Evolutionary conservation across 2,113 vertebrate genomes (phyloP).

Genomic region (Cyphomyrus discorhynchus): DNA sequence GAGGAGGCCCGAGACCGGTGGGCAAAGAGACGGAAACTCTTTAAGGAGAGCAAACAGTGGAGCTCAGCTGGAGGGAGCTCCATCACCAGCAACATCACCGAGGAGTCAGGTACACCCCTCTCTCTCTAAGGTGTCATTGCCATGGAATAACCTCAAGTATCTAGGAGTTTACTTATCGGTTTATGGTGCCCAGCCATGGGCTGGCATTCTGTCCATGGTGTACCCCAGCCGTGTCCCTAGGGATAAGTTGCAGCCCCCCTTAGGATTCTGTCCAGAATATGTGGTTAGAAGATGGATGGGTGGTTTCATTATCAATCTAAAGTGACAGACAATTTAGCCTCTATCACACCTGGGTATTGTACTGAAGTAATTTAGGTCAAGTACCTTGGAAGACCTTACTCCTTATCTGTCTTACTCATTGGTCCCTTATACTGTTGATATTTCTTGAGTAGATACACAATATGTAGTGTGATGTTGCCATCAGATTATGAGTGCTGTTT

Average conservation of each 20-base stretch:
- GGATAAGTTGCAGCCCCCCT: background rate
- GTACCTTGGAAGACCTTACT: background rate
- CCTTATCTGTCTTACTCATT: background rate
- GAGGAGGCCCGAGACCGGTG: slow-evolving; percentile 69
- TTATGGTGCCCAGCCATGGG: background rate
- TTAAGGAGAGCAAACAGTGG: slow-evolving; percentile 72
- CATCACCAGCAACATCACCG: slow-evolving; percentile 72
- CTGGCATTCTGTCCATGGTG: background rate
- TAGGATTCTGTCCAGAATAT: background rate
- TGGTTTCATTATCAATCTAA: background rate
- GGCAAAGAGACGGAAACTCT: slow-evolving; percentile 73
- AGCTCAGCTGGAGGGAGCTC: slow-evolving; percentile 73
- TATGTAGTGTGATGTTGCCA: background rate
- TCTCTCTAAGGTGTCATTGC: background rate
- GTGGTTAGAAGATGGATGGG: background rate
- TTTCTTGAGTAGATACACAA: background rate
- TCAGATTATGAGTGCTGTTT: background rate
- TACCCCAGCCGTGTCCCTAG: background rate
- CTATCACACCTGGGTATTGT: background rate
- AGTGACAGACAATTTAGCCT: background rate
- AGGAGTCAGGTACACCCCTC: slow-evolving; percentile 68
- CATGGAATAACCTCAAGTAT: background rate
- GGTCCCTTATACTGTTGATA: background rate
- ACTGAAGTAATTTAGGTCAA: background rate
- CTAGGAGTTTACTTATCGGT: background rate